Conservation (phyloP, 2,113 vertebrate species). For the Pelvicachromis taeniatus region DNA sequence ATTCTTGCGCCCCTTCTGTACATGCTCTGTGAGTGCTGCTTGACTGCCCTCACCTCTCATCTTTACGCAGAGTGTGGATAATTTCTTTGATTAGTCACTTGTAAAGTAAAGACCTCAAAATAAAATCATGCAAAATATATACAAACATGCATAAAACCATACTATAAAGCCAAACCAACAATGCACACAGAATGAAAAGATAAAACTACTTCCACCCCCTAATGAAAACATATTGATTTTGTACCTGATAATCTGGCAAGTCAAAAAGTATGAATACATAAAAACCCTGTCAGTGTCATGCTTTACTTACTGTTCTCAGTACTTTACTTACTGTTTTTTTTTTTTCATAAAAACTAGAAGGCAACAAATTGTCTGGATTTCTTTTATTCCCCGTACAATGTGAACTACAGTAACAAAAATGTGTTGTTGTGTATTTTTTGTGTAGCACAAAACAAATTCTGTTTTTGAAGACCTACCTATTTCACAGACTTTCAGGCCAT, state of each 20-base stretch:
- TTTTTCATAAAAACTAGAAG: neutral
- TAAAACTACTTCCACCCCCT: fast-evolving
- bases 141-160: neutral
- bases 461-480: neutral
- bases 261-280: neutral
- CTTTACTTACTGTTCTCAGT: neutral
- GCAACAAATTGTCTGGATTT: neutral
- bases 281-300: neutral
- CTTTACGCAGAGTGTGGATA: neutral
- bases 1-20: neutral
- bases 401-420: neutral
- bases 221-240: neutral
- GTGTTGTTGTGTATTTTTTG: neutral
- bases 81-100: neutral
- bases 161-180: neutral
- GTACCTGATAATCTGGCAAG: neutral
- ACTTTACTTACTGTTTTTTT: too few relatives aligned
- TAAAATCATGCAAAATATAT: neutral
- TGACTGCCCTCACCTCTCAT: neutral
- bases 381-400: neutral
- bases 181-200: neutral
- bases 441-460: fast-evolving
- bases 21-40: neutral
- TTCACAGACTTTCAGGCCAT: neutral
- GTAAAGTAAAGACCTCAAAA: neutral